A percentile compares a stretch with the other conserved stretches of the same genome.
phyloP scores from a whole-genome alignment of 1,140 invertebrate species.

The Cydia splendana region DNA sequence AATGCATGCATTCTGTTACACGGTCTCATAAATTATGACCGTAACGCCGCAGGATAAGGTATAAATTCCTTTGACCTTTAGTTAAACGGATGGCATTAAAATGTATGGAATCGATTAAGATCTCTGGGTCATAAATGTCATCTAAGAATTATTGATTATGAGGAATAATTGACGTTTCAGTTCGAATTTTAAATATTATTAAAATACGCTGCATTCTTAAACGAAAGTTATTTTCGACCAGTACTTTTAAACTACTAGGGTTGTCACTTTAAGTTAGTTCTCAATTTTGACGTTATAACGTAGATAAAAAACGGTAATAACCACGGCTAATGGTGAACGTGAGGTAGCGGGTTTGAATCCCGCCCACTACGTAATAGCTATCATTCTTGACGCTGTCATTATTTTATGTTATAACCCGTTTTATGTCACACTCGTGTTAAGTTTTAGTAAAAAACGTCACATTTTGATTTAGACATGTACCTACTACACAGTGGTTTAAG shows the following conservation, averaged over 20 bases:
- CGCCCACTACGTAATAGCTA: conserved; percentile 30
- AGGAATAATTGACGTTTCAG: conserved; percentile 33
- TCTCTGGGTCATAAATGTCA: conserved; percentile 51
- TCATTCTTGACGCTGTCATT: conserved; percentile 28
- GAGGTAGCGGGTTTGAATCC: conserved; percentile 17
- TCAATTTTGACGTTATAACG: background rate
- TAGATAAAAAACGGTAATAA: conserved; percentile 18
- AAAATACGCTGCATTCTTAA: conserved; percentile 17
- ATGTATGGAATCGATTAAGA: conserved; percentile 58
- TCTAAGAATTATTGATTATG: conserved; percentile 51
- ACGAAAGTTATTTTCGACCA: conserved; percentile 20
- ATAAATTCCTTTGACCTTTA: conserved; percentile 35
- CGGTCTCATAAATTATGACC: conserved; percentile 11
- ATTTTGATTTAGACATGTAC: background rate
- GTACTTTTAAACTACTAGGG: background rate
- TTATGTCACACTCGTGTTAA: conserved; percentile 25
- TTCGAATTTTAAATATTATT: conserved; percentile 26
- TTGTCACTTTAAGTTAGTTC: background rate
- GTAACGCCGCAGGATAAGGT: conserved; percentile 34
- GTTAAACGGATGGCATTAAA: conserved; percentile 46
- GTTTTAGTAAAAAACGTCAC: background rate
- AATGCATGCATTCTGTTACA: conserved; percentile 10
- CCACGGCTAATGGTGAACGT: conserved; percentile 15
- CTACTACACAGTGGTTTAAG: background rate
- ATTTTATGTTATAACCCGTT: conserved; percentile 24